Evolutionary conservation across 23 tunicate genomes (phyloP), one percentile per base, ranked within the genome.

Genomic region (Oikopleura albicans): DNA sequence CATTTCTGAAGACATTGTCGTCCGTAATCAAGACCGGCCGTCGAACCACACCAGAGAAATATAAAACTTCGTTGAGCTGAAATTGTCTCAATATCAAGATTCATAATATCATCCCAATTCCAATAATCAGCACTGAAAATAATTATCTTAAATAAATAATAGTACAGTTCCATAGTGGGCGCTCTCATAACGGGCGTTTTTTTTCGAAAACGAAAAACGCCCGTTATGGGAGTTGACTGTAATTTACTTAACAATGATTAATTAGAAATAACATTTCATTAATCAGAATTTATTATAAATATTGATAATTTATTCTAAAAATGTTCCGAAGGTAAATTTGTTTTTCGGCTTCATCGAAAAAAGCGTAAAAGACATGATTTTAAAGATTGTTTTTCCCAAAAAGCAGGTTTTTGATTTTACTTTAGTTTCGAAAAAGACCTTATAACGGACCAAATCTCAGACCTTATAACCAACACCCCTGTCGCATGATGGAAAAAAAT

Each of bases 11-110:
- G 57, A 76, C 97, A 92, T 83, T 37, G 85, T 49, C 97, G 41
- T 0, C 97, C 97, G 38, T 76, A 40, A 66, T 92, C 97, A 31
- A 92, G 84, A 29, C 97, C 97, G 71, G 89, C 97, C 40, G 97
- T 87, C 1, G 97, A 92, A 27, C 97, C 97, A 63, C 97, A 92
- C 97, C 97, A 92, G 8, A 92, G 89, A 66, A 92, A 92, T 0
- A 92, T 90, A 40, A 92, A 92, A 0, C 92, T 87, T 29, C 97
- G 84, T 56, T 76, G 84, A 1, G 87, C 91, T 0, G 97, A 86
- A 4, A 92, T 85, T 41, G 84, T 87, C 27, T 86, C 97, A 28
- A 92, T 92, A 40, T 90, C 88, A 4, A 92, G 56, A 27, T 84
- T 39, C 86, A 87, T 87, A 2, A 92, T 86, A 85, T 88, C 39